phyloP scores from a whole-genome alignment of 2,797 vertebrate genomes.

The Ctenopoma multispine region DNA sequence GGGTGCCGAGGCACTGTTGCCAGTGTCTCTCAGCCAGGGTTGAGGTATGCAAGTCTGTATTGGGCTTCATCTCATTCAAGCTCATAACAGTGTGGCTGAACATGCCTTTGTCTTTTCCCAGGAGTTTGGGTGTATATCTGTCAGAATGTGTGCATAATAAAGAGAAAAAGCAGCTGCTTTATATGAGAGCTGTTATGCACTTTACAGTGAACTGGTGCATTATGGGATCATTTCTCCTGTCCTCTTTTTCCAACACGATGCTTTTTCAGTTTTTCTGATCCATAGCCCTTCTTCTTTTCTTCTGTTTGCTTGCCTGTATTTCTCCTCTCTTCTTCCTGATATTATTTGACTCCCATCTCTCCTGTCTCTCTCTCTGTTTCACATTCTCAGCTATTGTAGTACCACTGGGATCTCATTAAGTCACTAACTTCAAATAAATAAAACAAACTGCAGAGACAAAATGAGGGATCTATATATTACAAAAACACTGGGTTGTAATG shows the following conservation, averaged over 20 bases:
- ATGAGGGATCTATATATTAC: conserved; percentile 79
- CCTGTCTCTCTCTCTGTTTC: conserved; percentile 36
- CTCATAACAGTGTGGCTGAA: conserved; percentile 60
- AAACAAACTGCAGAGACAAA: conserved; percentile 84
- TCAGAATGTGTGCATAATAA: conserved; percentile 43
- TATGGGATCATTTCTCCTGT: conserved; percentile 25
- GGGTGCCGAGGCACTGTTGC: conserved; percentile 68
- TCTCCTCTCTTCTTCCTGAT: conserved; percentile 35
- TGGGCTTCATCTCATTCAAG: conserved; percentile 70
- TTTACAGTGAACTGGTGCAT: conserved; percentile 45
- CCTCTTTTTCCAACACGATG: conserved; percentile 40
- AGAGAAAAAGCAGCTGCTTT: conserved; percentile 30
- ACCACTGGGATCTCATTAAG: conserved; percentile 89
- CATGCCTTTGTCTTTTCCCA: conserved; percentile 57
- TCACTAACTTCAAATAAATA: conserved; percentile 87
- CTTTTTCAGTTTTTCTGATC: conserved; percentile 46
- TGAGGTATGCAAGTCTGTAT: conserved; percentile 78
- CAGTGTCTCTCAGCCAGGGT: conserved; percentile 75
- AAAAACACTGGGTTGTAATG: conserved; percentile 62
- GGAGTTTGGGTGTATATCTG: conserved; percentile 67
- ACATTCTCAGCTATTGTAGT: conserved; percentile 70
- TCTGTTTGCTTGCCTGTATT: conserved; percentile 50
- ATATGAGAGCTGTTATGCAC: conserved; percentile 33
- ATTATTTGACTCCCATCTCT: conserved; percentile 46
- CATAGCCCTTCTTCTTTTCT: conserved; percentile 30